These are phyloP conservation scores for Blera fallax DNA, from an alignment of 2,888 invertebrate genomes.

Conservation along the genomic window DNA sequence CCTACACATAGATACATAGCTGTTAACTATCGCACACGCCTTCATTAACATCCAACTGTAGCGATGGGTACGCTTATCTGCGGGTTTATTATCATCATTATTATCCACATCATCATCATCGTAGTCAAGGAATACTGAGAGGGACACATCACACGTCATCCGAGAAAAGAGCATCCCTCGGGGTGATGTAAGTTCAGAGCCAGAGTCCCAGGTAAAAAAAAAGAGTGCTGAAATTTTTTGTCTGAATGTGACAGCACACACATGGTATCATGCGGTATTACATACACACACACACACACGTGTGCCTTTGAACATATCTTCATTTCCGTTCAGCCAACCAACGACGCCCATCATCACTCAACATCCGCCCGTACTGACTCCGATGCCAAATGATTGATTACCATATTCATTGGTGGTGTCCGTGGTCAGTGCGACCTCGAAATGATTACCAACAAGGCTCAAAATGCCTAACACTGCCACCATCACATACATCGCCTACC, in stretches of 20 bases:
- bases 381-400: conserved; percentile 63
- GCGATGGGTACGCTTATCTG: neutral
- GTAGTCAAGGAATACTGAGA: neutral
- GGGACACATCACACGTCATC: neutral
- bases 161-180: neutral
- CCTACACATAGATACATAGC: neutral
- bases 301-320: conserved; percentile 16
- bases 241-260: conserved; percentile 13
- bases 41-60: conserved; percentile 4
- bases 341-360: conserved; percentile 27
- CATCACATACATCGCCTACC: conserved; percentile 46
- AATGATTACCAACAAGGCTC: conserved; percentile 20
- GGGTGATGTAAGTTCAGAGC: neutral
- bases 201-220: neutral
- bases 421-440: conserved; percentile 60
- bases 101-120: conserved; percentile 30
- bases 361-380: conserved; percentile 21
- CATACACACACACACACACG: conserved; percentile 14
- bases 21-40: neutral
- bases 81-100: conserved; percentile 43
- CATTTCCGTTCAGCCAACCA: conserved; percentile 19
- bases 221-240: neutral
- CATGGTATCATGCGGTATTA: neutral
- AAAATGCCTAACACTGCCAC: conserved; percentile 4
- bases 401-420: conserved; percentile 57